Conservation (phyloP, 1,140 invertebrate genomes). For the Kradibia gibbosae region DNA sequence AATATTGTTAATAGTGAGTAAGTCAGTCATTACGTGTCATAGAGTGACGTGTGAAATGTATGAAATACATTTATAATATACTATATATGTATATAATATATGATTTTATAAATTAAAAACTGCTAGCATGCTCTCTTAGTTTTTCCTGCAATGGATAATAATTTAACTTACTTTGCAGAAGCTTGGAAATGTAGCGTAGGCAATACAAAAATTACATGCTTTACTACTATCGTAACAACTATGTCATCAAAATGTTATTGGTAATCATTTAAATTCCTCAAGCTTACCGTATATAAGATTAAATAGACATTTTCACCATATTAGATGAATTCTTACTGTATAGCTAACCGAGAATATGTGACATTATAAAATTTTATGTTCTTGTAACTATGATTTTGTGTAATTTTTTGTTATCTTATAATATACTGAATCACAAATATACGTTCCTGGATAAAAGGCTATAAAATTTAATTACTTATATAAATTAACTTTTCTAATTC, state of each 20-base stretch:
- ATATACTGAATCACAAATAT: background rate
- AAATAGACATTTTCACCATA: background rate
- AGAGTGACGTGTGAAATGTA: no score
- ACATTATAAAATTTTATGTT: constrained; percentile 1
- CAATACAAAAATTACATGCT: background rate
- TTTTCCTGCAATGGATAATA: no score
- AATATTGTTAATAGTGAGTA: no score
- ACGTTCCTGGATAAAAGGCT: background rate
- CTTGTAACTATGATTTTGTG: background rate
- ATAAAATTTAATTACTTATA: no score
- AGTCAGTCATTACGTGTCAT: no score
- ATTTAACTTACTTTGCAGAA: no score
- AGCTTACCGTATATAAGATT: background rate
- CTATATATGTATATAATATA: no score
- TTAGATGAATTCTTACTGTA: background rate
- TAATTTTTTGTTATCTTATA: background rate
- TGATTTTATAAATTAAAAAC: no score
- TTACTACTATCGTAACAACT: background rate
- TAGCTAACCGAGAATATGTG: background rate
- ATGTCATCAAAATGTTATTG: background rate
- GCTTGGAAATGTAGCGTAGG: background rate
- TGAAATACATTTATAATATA: no score
- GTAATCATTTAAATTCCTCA: background rate
- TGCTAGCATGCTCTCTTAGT: no score
- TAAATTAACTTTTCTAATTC: no score